Conservation (phyloP, 2,113 vertebrate genomes). For the Trogon surrucura region DNA sequence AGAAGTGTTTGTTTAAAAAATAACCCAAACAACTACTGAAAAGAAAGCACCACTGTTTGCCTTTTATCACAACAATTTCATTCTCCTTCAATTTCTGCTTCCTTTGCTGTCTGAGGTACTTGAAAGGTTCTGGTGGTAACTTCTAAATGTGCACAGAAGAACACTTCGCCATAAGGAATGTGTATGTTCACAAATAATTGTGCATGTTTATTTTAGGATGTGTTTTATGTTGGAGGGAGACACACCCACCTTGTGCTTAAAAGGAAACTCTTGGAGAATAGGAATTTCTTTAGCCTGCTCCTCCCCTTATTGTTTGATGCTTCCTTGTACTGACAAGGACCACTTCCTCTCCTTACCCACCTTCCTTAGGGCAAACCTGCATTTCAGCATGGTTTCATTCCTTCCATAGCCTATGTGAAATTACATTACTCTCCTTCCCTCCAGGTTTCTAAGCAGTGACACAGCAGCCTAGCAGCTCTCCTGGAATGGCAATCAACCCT, state of each 20-base stretch:
- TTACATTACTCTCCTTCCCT: background rate
- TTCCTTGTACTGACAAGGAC: conserved; percentile 71
- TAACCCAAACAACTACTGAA: background rate
- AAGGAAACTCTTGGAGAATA: conserved; percentile 68
- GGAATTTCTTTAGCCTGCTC: conserved; percentile 58
- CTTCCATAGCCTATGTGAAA: background rate
- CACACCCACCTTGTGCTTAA: conserved; percentile 58
- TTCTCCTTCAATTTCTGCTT: conserved; percentile 22
- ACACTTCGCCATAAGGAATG: background rate
- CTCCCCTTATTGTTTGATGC: conserved; percentile 71
- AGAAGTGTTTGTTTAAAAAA: conserved; percentile 10
- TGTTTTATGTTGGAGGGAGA: conserved; percentile 31
- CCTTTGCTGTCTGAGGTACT: background rate
- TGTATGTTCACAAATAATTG: conserved; percentile 37
- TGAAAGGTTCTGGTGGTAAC: background rate
- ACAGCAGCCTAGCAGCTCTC: background rate
- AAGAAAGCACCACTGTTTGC: background rate
- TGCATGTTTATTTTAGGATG: conserved; percentile 62
- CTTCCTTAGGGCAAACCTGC: conserved; percentile 41
- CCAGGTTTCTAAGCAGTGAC: background rate
- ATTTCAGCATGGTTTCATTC: background rate
- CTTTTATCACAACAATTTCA: background rate
- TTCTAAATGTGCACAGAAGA: conserved; percentile 19
- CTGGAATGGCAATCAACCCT: background rate
- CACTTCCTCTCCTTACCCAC: conserved; percentile 52